phyloP scores from a whole-genome alignment of 2,888 invertebrate species.

The Agonopterix heracliana region DNA sequence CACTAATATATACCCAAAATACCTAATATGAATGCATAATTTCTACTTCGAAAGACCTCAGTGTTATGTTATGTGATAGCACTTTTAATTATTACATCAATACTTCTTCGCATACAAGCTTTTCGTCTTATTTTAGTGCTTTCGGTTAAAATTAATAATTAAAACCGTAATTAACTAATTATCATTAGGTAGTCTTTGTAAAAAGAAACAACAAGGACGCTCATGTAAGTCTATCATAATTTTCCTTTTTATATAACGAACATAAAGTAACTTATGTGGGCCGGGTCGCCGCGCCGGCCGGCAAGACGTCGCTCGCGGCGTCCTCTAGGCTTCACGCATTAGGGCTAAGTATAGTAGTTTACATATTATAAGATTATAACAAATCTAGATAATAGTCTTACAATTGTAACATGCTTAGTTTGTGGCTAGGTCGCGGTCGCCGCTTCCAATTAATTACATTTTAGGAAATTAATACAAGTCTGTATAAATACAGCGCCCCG shows the following conservation, averaged over 20 bases:
- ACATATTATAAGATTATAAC: conserved; percentile 64
- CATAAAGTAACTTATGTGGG: conserved; percentile 49
- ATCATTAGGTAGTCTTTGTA: conserved; percentile 68
- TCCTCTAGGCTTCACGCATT: conserved; percentile 28
- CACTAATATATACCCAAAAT: conserved; percentile 76
- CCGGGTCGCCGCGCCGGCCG: conserved; percentile 21
- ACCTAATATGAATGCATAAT: conserved; percentile 75
- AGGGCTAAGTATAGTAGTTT: conserved; percentile 61
- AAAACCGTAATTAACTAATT: conserved; percentile 78
- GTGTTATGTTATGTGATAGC: conserved; percentile 66
- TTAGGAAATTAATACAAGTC: conserved; percentile 69
- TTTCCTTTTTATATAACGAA: conserved; percentile 73
- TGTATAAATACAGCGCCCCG: conserved; percentile 60
- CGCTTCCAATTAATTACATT: conserved; percentile 69
- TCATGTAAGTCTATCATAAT: conserved; percentile 74
- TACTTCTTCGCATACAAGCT: conserved; percentile 67
- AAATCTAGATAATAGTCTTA: conserved; percentile 75
- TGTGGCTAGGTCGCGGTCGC: conserved; percentile 60
- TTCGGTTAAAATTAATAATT: conserved; percentile 73
- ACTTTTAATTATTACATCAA: conserved; percentile 61
- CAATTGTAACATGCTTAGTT: conserved; percentile 66
- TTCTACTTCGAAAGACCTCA: conserved; percentile 71
- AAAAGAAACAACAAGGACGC: conserved; percentile 71
- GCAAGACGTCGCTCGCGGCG: conserved; percentile 13
- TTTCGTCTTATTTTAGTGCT: conserved; percentile 68